Base-by-base conservation (phyloP, 35 echinoderm and acorn worm genomes). In the Diadema setosum region DNA sequence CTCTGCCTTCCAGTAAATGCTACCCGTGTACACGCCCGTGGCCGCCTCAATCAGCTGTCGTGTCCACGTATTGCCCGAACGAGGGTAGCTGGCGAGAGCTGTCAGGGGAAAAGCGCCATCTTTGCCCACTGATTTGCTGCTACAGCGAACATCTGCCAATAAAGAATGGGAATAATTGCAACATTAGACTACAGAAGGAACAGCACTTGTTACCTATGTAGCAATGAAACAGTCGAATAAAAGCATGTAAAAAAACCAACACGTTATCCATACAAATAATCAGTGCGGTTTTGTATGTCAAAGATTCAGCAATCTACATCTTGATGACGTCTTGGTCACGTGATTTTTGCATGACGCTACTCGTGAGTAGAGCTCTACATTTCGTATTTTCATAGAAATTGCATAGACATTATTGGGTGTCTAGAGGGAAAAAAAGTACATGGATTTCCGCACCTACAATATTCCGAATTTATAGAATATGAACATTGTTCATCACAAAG, bases 11-110 rank as follows among this genome's bases (percentile, higher is more conserved):
- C 82, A 82, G 70, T 94, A 86, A 24, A 90, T 63, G 76, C 82
- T 89, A 9, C 92, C 92, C 1, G 92, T 94, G n/a, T 65, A 80
- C 18, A 84, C 23, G 26, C 81, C 81, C 8, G 86, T 85, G 4
- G 86, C 81, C 26, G 33, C 27, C 80, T 94, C 75, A 1, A 94
- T 76, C 5, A 94, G 67, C 40, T 75, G 65, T n/a, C 92, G 39
- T 0, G 92, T 85, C 92, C 92, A 94, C 48, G 92, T 84, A 42
- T 89, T 94, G 4, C 92, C 92, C 12, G 92, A 94, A 5, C 92
- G 86, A 14, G 92, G 92, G 65, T 83, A 89, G 52, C 92, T 94
- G 0, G 92, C 92, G 32, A 94, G 55, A 12, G 92, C 92, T 36
- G 89, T 81, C 7, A 94, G 39, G 2, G 92, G 70, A 34, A 78